These are phyloP conservation scores for Phoenicopterus ruber DNA, from an alignment of 2,113 vertebrate genomes.

Conservation along the genomic window DNA sequence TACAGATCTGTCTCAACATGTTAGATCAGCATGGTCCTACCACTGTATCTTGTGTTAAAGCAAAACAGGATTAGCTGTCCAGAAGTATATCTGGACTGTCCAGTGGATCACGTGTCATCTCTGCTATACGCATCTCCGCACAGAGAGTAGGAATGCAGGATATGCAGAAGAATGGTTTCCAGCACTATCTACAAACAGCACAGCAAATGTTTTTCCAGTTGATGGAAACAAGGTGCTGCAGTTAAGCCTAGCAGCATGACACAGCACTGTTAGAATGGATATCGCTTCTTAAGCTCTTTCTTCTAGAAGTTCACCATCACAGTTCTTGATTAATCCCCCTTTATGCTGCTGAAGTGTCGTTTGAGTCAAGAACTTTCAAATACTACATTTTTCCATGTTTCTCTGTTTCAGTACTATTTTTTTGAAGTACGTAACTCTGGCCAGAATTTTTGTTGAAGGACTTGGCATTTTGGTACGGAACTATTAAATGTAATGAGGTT, in stretches of 20 bases:
- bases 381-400: background rate
- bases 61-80: background rate
- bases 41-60: background rate
- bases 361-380: conserved; percentile 6
- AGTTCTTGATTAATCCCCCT: background rate
- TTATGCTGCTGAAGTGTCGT: background rate
- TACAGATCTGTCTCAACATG: background rate
- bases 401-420: background rate
- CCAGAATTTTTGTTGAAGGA: background rate
- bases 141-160: background rate
- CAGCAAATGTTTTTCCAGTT: background rate
- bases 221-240: background rate
- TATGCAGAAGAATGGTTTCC: background rate
- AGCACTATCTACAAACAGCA: background rate
- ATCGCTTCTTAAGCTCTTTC: background rate
- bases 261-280: background rate
- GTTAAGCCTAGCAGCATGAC: background rate
- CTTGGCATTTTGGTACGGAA: background rate
- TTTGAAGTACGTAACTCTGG: background rate
- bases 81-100: background rate
- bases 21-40: background rate
- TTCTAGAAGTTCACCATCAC: background rate
- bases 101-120: background rate
- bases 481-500: background rate
- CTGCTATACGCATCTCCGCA: background rate